phyloP scores from a whole-genome alignment of 2,113 vertebrate genomes.

The Entelurus aequoreus region DNA sequence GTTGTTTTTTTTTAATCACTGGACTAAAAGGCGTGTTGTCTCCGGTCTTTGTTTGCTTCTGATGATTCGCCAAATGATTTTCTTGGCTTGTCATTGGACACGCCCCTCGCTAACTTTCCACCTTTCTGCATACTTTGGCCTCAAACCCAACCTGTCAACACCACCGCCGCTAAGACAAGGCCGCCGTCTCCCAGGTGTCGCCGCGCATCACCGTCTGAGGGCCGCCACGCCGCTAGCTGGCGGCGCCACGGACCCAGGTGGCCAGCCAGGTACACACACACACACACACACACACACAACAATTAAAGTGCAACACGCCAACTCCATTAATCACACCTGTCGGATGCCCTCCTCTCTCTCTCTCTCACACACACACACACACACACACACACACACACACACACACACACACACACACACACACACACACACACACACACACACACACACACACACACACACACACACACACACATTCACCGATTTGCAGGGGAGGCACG shows the following conservation, averaged over 20 bases:
- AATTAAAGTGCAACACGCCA: not conserved
- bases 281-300: conserved; percentile 21
- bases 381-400: conserved; percentile 12
- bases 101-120: too few relatives aligned
- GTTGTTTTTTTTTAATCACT: too few relatives aligned
- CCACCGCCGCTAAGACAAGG: not conserved
- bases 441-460: conserved; percentile 31
- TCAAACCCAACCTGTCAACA: not conserved
- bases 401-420: conserved; percentile 5
- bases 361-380: conserved; percentile 14
- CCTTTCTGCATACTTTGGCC: not conserved
- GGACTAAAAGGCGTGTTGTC: too few relatives aligned
- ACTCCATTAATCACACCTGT: conserved; percentile 53
- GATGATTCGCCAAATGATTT: too few relatives aligned
- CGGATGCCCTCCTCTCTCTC: not conserved
- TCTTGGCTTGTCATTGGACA: too few relatives aligned
- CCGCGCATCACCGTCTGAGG: conserved; percentile 45
- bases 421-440: conserved; percentile 10
- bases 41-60: too few relatives aligned
- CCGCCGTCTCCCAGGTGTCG: not conserved
- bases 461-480: conserved; percentile 3
- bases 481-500: conserved; percentile 19
- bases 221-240: conserved; percentile 46
- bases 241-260: conserved; percentile 49
- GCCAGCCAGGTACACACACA: conserved; percentile 35